Conservation (phyloP, 2,888 invertebrate species). For the Cylloceria caligata region DNA sequence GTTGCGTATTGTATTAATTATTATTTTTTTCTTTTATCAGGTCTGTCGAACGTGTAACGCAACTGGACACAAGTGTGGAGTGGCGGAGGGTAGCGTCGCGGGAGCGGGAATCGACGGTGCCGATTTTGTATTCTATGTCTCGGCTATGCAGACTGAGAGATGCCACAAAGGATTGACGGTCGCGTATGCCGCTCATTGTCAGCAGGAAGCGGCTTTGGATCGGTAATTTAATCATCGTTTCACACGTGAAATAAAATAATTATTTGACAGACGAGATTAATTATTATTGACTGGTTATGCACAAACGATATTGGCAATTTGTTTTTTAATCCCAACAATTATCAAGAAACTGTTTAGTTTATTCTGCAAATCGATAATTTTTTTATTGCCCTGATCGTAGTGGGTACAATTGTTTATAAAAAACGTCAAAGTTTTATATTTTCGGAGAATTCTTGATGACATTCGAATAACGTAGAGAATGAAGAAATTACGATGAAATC, state of each 20-base stretch:
- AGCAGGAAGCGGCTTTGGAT: slow-evolving; percentile 97
- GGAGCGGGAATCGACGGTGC: slow-evolving; percentile 91
- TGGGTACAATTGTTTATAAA: too few relatives aligned
- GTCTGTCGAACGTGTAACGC: slow-evolving; percentile 95
- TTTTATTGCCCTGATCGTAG: too few relatives aligned
- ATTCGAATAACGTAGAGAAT: background rate
- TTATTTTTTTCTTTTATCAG: slow-evolving; percentile 84
- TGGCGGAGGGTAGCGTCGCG: slow-evolving; percentile 85
- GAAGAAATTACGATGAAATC: slow-evolving; percentile 54
- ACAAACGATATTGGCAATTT: too few relatives aligned
- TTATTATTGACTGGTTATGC: too few relatives aligned
- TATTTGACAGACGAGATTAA: background rate
- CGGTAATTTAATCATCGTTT: slow-evolving; percentile 85
- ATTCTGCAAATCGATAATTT: background rate
- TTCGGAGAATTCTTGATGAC: background rate
- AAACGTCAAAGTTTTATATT: too few relatives aligned
- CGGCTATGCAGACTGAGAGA: slow-evolving; percentile 96
- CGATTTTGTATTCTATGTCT: slow-evolving; percentile 98
- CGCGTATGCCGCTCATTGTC: slow-evolving; percentile 99
- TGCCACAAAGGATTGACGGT: slow-evolving; percentile 96
- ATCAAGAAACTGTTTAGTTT: too few relatives aligned
- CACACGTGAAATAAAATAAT: background rate
- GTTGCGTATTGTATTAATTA: background rate
- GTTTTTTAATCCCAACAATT: too few relatives aligned
- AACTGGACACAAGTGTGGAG: slow-evolving; percentile 93